Conservation (phyloP, 2,797 vertebrate species). For the Distichodus sexfasciatus region DNA sequence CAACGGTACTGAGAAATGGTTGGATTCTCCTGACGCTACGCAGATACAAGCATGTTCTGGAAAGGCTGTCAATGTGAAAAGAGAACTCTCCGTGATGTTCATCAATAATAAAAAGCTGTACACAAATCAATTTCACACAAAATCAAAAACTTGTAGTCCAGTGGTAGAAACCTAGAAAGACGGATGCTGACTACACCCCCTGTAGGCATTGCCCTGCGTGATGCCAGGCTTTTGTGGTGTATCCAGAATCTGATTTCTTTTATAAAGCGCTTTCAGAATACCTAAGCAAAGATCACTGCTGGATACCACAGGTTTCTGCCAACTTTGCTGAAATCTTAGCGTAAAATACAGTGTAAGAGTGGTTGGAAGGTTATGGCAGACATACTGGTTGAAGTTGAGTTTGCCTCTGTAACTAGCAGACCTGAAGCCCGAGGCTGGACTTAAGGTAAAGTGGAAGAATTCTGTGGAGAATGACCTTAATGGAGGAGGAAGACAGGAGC, state of each 20-base stretch:
- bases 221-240: neutral
- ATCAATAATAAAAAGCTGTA: no score
- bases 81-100: no score
- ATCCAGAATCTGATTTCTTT: no score
- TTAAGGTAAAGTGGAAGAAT: conserved; percentile 7
- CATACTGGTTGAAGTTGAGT: conserved; percentile 52
- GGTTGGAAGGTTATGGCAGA: conserved; percentile 47
- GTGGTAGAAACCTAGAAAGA: no score
- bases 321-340: conserved; percentile 51
- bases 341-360: conserved; percentile 52
- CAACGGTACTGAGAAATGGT: no score
- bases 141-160: neutral
- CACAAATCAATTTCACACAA: no score
- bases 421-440: conserved; percentile 19
- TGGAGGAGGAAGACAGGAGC: conserved; percentile 15
- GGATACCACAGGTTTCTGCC: conserved; percentile 50
- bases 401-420: neutral
- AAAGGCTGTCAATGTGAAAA: no score
- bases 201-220: neutral
- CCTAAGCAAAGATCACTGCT: conserved; percentile 44
- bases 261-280: no score
- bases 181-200: no score
- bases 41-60: no score
- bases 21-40: no score
- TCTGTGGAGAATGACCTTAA: conserved; percentile 23